These are phyloP conservation scores for Chaitophorus viminalis DNA, from an alignment of 2,888 invertebrate species.

Conservation along the genomic window DNA sequence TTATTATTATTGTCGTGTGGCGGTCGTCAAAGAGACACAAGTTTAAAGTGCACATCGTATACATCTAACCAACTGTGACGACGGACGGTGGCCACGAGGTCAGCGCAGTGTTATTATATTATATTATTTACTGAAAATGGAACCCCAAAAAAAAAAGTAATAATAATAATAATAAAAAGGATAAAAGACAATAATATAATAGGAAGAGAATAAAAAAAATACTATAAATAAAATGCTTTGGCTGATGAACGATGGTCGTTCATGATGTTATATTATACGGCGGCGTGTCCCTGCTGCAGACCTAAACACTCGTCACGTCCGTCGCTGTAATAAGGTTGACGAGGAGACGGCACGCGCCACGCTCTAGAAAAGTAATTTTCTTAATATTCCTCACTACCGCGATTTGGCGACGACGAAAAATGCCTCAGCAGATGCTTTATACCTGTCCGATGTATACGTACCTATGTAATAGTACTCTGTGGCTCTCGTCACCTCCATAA, in stretches of 20 bases:
- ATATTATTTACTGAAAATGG: background rate
- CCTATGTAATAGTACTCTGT: no score
- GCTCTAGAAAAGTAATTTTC: conserved; percentile 35
- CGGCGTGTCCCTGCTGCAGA: no score
- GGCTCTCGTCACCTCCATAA: background rate
- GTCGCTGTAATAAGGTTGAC: conserved; percentile 54
- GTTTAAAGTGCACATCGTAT: conserved; percentile 57
- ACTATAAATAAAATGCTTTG: conserved; percentile 2
- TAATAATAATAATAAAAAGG: background rate
- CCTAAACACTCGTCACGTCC: conserved; percentile 54
- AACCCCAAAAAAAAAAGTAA: background rate
- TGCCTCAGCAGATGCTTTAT: background rate
- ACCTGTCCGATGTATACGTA: no score
- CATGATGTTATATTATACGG: no score
- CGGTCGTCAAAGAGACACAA: conserved; percentile 60
- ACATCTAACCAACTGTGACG: conserved; percentile 51
- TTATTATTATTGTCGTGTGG: conserved; percentile 8
- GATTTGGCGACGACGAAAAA: conserved; percentile 10
- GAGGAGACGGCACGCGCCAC: conserved; percentile 50
- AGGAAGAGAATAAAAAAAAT: background rate
- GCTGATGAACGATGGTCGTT: background rate
- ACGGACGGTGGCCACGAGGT: background rate
- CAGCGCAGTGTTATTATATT: background rate
- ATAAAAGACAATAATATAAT: background rate
- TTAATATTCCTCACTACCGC: no score